phyloP scores from a whole-genome alignment of 1,140 invertebrate genomes.

The Heliconius himera region DNA sequence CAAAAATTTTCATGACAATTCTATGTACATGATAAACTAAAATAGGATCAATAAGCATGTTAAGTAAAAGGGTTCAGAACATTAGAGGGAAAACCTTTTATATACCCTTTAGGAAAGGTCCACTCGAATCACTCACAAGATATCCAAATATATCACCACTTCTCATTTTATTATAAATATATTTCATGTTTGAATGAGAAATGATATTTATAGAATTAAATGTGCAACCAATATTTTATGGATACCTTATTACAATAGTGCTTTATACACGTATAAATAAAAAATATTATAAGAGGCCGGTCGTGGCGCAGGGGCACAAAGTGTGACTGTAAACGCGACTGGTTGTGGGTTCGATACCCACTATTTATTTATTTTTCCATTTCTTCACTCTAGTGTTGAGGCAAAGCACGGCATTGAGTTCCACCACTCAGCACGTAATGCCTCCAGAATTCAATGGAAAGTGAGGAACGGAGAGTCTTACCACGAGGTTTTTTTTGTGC shows the following conservation, averaged over 20 bases:
- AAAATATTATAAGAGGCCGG: too few relatives aligned
- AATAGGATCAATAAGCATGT: constrained; percentile 7
- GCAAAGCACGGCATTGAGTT: too few relatives aligned
- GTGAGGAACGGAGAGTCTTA: too few relatives aligned
- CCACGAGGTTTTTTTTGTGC: too few relatives aligned
- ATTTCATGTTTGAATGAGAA: not conserved
- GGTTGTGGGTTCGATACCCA: too few relatives aligned
- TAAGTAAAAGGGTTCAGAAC: constrained; percentile 19
- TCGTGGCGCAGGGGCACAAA: too few relatives aligned
- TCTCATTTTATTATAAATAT: constrained; percentile 4
- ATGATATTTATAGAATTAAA: not conserved
- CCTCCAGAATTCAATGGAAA: too few relatives aligned
- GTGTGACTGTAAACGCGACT: too few relatives aligned
- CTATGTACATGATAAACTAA: constrained; percentile 13
- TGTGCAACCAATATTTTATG: not conserved
- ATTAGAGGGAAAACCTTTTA: constrained; percentile 25
- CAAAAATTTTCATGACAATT: not conserved
- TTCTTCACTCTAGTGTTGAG: too few relatives aligned
- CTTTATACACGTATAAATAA: too few relatives aligned
- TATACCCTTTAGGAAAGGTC: constrained; percentile 22
- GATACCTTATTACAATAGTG: not conserved
- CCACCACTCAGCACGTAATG: too few relatives aligned
- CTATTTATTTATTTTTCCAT: too few relatives aligned
- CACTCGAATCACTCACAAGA: constrained; percentile 18
- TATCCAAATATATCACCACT: constrained; percentile 4